These are phyloP conservation scores for Moxostoma hubbsi DNA, from an alignment of 2,797 vertebrate genomes.

Conservation along the genomic window DNA sequence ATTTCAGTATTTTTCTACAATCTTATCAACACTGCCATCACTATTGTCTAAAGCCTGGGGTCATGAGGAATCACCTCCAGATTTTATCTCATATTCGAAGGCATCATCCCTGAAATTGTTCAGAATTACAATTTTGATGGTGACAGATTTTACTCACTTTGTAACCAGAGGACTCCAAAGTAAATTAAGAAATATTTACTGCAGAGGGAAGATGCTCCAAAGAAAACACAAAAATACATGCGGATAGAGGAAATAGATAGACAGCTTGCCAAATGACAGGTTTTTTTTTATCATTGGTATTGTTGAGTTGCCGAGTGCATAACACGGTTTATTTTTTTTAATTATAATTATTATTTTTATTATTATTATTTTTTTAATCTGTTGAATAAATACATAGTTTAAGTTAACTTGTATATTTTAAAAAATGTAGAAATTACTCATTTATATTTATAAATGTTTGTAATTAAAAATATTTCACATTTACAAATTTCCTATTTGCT, in stretches of 20 bases:
- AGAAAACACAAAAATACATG: constrained; percentile 34
- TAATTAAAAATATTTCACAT: too few species aligned
- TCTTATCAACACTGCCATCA: constrained; percentile 64
- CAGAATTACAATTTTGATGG: not conserved
- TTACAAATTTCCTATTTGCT: not conserved
- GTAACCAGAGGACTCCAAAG: not conserved
- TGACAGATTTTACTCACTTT: not conserved
- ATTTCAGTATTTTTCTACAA: constrained; percentile 69
- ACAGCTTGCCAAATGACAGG: constrained; percentile 55
- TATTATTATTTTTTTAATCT: not conserved
- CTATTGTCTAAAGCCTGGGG: constrained; percentile 70
- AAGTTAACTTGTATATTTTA: not conserved
- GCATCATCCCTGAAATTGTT: not conserved
- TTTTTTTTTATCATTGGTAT: constrained; percentile 15
- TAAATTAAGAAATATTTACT: constrained; percentile 28
- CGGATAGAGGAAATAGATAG: constrained; percentile 70
- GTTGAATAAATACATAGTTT: not conserved
- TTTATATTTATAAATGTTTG: not conserved
- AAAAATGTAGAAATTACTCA: not conserved
- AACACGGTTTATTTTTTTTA: constrained; percentile 64
- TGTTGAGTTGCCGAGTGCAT: constrained; percentile 60
- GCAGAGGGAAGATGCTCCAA: constrained; percentile 65
- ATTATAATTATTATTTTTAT: not conserved
- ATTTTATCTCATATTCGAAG: constrained; percentile 26
- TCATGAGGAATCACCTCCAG: constrained; percentile 41